Conservation (phyloP, 2,113 vertebrate genomes). For the Mirza zaza region DNA sequence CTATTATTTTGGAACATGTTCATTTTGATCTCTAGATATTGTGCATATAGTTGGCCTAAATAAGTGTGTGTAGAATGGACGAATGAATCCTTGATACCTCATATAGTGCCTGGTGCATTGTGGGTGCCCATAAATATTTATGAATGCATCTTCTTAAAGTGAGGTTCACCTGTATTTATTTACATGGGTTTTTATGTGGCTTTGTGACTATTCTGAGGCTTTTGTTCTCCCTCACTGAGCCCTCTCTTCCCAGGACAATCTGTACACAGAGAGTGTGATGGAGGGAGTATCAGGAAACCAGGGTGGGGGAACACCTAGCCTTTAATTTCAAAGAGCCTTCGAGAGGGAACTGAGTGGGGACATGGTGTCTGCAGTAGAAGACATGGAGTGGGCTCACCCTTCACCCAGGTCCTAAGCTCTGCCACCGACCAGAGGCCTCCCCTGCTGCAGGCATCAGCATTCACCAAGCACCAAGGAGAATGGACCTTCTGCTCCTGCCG, state of each 20-base stretch:
- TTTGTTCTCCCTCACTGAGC: not conserved
- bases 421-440: not conserved
- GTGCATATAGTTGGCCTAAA: not conserved
- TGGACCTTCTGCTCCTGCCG: not conserved
- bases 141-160: not conserved
- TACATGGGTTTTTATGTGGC: not conserved
- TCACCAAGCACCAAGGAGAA: not conserved
- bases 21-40: not conserved
- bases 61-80: not conserved
- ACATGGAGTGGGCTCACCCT: not conserved
- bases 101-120: not conserved
- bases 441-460: not conserved
- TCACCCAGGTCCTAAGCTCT: not conserved
- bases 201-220: not conserved
- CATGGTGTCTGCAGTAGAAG: not conserved
- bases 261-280: not conserved
- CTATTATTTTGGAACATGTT: not conserved
- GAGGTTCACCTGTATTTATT: not conserved
- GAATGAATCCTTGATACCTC: not conserved
- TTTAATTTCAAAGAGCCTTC: not conserved
- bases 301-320: not conserved
- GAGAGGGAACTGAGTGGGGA: not conserved
- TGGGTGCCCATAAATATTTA: not conserved
- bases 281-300: not conserved
- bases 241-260: not conserved